Percentiles rank a stretch among this genome's conserved stretches.
Evolutionary conservation across 2,888 invertebrate genomes (phyloP).

Genomic region (Cheilosia scutellata): DNA sequence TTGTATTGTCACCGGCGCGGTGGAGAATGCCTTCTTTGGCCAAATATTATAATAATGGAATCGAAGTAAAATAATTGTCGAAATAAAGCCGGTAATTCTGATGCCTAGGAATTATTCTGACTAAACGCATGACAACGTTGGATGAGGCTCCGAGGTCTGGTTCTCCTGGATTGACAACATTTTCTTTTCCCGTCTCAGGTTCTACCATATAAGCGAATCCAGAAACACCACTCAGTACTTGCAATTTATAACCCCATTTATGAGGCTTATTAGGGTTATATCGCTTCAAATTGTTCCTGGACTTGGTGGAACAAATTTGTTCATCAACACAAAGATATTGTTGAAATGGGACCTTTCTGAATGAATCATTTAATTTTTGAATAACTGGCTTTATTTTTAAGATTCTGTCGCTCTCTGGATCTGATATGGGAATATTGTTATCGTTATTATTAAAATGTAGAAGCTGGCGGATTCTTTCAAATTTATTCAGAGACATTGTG

Average conservation of each 20-base stretch:
- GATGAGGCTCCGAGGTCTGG: constrained; percentile 69
- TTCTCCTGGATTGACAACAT: constrained; percentile 10
- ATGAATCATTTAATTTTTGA: not conserved
- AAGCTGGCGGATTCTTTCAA: constrained; percentile 5
- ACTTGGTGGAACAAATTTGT: constrained; percentile 3
- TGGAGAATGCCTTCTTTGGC: constrained; percentile 78
- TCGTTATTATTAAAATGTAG: constrained; percentile 11
- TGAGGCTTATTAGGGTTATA: not conserved
- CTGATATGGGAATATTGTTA: constrained; percentile 9
- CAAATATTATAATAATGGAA: constrained; percentile 77
- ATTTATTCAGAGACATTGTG: constrained; percentile 1
- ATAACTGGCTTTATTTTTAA: constrained; percentile 1
- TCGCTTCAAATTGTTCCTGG: not conserved
- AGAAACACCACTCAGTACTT: not conserved
- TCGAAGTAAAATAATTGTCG: constrained; percentile 73
- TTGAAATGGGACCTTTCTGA: constrained; percentile 11
- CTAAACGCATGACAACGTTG: constrained; percentile 74
- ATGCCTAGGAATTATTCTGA: constrained; percentile 66
- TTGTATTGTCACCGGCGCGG: no score
- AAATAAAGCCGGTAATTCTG: constrained; percentile 69
- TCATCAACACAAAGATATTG: no score
- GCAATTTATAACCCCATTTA: constrained; percentile 10
- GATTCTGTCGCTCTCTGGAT: constrained; percentile 20
- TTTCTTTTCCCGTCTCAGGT: not conserved
- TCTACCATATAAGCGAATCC: not conserved